These are phyloP conservation scores for Cheilosia scutellata DNA, from an alignment of 2,888 invertebrate genomes.

Conservation along the genomic window DNA sequence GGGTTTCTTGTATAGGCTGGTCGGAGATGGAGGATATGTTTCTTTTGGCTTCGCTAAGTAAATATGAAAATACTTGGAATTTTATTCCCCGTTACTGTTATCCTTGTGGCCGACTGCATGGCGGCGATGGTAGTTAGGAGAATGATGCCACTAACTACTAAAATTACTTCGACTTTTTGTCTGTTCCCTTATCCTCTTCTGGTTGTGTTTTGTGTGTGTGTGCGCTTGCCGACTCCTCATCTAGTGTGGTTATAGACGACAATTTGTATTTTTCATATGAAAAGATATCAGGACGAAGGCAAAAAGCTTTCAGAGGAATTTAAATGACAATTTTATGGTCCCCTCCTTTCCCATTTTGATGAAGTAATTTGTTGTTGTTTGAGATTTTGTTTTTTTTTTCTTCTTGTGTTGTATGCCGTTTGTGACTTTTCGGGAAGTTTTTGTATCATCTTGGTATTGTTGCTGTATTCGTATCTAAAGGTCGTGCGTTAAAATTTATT, in stretches of 20 bases:
- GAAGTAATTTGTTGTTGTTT: conserved; percentile 45
- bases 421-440: conserved; percentile 17
- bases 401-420: not conserved
- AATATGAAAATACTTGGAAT: conserved; percentile 71
- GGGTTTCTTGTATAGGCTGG: not conserved
- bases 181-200: not conserved
- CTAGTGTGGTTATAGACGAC: conserved; percentile 35
- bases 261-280: conserved; percentile 18
- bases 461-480: conserved; percentile 42
- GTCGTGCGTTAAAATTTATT: conserved; percentile 64
- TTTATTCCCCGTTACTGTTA: conserved; percentile 59
- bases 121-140: conserved; percentile 50
- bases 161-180: conserved; percentile 54
- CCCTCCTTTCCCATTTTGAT: not conserved
- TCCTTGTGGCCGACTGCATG: conserved; percentile 63
- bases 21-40: conserved; percentile 4
- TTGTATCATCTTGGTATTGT: not conserved
- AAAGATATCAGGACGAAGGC: not conserved
- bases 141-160: conserved; percentile 61
- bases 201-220: not conserved
- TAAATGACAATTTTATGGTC: conserved; percentile 70
- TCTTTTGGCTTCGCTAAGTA: conserved; percentile 58
- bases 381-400: conserved; percentile 17
- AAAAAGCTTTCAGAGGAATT: conserved; percentile 65
- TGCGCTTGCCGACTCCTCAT: too few relatives aligned